Base-by-base conservation (phyloP, 2,113 vertebrate species). In the Cranoglanis bouderius region DNA sequence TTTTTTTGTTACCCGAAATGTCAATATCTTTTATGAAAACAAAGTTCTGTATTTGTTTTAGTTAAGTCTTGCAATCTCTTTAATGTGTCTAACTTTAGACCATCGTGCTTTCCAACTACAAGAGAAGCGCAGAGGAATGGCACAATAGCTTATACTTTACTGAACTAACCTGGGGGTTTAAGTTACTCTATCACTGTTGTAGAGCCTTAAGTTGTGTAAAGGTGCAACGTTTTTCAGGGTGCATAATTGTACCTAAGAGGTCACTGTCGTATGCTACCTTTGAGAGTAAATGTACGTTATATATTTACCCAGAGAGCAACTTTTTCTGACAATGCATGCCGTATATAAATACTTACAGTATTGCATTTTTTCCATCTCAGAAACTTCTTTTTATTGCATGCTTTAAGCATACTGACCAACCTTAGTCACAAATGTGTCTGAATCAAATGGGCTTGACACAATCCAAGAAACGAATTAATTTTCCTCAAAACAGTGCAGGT, bases 11-110 rank as follows among this genome's bases (percentile, higher is more conserved):
- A 83, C 55, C 55, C 35, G 10, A 83, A 83, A 83, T 83, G 61
- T 72, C 84, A 70, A 51, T 70, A 72, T 70, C 46, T 19, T 85
- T 24, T 72, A 35, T n/a, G 26, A 53, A 85, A 70, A 85, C 84
- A 72, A 72, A 61, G 55, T 43, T 12, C 21, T 83, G 35, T 43
- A 83, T 61, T 57, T 82, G 59, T 35, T 35, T 82, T 59, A 61
- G 38, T 61, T 43, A 83, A 83, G 29, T 29, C 24, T 40, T 82
- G 35, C 55, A 59, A 40, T 57, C 35, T 38, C 40, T 78, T 49
- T 49, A 78, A 57, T 38, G 32, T 72, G n/a, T 85, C n/a, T 26
- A 85, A 26, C 46, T 55, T 85, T 26, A 75, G 13, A 32, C 32
- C 26, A 51, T 53, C 32, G 6, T 40, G 21, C 49, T 57, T 74